Evolutionary conservation across 2,797 vertebrate genomes (phyloP), one percentile per base, ranked within the genome.

Genomic region (Urophycis tenuis): DNA sequence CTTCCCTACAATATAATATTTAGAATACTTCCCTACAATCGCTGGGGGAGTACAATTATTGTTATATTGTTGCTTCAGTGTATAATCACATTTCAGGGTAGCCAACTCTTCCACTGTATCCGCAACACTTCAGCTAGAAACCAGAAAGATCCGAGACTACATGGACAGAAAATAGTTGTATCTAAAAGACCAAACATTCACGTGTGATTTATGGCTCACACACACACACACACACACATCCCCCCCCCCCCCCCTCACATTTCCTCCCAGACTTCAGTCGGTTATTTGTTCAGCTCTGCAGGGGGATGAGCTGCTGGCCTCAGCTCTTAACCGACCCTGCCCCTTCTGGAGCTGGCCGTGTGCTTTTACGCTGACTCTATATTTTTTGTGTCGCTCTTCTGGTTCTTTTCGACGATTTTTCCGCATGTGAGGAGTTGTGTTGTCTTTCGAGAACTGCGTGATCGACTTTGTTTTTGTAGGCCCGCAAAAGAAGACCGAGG

Each of bases 251-350:
- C n/a, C n/a, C n/a, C 77, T 88, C 79, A n/a, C n/a, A 81, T 86
- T 90, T 90, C 85, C 84, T 91, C 89, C 87, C 80, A 84, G 83
- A 87, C 88, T 85, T 89, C 82, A 83, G 84, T 81, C 89, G 88
- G 83, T 81, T 89, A 88, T 91, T 91, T 90, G 81, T 53, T 73
- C 72, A 75, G 74, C 49, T 32, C 22, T 10, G 14, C 33, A n/a
- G 36, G 72, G 6, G 81, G 83, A 74, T 77, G 25, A 79, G 75
- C 85, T 84, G 69, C 0, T 36, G 88, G 87, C 85, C 87, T 87
- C 84, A 80, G 78, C 83, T 87, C 88, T 77, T 33, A 39, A 78
- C 81, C n/a, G 79, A 82, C 87, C 85, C 22, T 84, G 88, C 45
- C 3, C 11, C 67, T 79, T 91, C 88, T 82, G n/a, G n/a, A 80